Conservation (phyloP, 2,888 invertebrate species). For the Zele albiditarsus region DNA sequence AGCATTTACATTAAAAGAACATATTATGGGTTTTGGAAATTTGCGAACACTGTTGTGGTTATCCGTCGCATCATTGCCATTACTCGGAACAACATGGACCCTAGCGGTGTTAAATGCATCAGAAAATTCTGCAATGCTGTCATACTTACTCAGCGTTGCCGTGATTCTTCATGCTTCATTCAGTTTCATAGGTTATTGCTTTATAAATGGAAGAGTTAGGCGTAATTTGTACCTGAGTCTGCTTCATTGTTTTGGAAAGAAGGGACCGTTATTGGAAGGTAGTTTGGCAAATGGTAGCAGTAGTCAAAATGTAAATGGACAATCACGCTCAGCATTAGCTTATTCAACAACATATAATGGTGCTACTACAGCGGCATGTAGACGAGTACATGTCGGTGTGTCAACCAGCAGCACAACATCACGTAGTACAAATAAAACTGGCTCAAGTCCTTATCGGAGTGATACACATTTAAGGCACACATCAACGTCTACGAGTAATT, state of each 20-base stretch:
- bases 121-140: conserved; percentile 82
- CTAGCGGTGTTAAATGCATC: conserved; percentile 86
- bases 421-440: conserved; percentile 94
- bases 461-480: conserved; percentile 89
- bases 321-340: conserved; percentile 85
- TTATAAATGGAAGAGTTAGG: conserved; percentile 88
- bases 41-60: conserved; percentile 87
- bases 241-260: conserved; percentile 85
- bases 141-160: conserved; percentile 84
- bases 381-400: conserved; percentile 88
- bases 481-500: conserved; percentile 90
- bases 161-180: conserved; percentile 88
- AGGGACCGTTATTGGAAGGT: conserved; percentile 85
- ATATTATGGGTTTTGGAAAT: conserved; percentile 84
- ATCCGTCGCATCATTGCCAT: conserved; percentile 88
- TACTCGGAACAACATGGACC: conserved; percentile 91
- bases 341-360: conserved; percentile 88
- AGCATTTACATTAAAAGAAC: conserved; percentile 92
- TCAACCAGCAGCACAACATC: conserved; percentile 97
- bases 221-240: conserved; percentile 83
- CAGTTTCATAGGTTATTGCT: conserved; percentile 89
- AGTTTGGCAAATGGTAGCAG: conserved; percentile 82
- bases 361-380: conserved; percentile 78
- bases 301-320: conserved; percentile 83
- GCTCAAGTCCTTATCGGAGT: conserved; percentile 92